These are phyloP conservation scores for Hypsibius dujardini DNA, from an alignment of 1,140 invertebrate species.

Conservation along the genomic window DNA sequence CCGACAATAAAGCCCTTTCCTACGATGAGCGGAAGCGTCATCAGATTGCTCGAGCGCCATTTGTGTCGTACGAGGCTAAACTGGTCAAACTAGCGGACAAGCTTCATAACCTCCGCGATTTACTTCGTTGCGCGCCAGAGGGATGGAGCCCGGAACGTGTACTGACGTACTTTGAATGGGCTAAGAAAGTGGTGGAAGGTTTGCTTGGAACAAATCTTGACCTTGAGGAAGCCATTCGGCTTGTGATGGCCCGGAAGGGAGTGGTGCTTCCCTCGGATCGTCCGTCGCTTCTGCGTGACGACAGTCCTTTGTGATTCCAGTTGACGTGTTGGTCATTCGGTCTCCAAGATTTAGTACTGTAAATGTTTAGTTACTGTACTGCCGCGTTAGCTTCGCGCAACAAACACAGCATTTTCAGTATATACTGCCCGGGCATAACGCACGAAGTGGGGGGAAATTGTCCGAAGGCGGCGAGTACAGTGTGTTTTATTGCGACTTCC, in stretches of 20 bases:
- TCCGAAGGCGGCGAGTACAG: too few species aligned
- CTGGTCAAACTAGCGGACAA: conserved; percentile 68
- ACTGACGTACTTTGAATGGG: conserved; percentile 52
- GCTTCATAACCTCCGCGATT: conserved; percentile 62
- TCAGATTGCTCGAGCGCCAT: conserved; percentile 49
- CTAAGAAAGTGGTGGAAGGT: conserved; percentile 47
- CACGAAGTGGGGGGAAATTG: too few species aligned
- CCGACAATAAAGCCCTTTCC: conserved; percentile 55
- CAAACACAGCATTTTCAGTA: too few species aligned
- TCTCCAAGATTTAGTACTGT: too few species aligned
- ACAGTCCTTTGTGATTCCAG: too few species aligned
- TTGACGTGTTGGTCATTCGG: too few species aligned
- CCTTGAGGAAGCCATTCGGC: conserved; percentile 42
- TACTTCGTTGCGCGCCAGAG: conserved; percentile 42
- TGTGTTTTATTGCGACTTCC: too few species aligned
- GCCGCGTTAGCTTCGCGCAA: too few species aligned
- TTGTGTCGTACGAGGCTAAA: conserved; percentile 46
- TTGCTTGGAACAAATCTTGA: conserved; percentile 45
- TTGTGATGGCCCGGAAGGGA: background rate
- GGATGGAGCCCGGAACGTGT: conserved; percentile 46
- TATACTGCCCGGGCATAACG: too few species aligned
- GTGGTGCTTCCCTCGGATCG: background rate
- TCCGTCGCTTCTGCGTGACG: conserved; percentile 1
- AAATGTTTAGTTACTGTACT: too few species aligned
- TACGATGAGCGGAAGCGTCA: conserved; percentile 47